A percentile compares a stretch with the other conserved stretches of the same genome.
phyloP scores from a whole-genome alignment of 2,797 vertebrate genomes.

The Onychomys arenicola region DNA sequence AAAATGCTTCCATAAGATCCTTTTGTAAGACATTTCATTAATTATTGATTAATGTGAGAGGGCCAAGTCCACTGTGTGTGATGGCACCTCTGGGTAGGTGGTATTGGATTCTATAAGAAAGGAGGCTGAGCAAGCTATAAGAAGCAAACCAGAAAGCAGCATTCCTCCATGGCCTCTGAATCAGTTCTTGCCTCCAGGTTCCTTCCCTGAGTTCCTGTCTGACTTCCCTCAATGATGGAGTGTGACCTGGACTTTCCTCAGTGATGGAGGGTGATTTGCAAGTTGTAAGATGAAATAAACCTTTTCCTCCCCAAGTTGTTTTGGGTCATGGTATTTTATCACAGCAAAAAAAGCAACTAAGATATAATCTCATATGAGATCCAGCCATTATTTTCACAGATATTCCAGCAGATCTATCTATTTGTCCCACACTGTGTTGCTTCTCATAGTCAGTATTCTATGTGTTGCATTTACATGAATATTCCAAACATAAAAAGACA shows the following conservation, averaged over 20 bases:
- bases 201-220: not conserved
- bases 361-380: not conserved
- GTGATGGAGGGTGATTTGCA: not conserved
- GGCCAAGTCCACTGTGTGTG: too few species aligned
- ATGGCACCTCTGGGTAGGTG: not conserved
- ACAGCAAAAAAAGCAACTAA: not conserved
- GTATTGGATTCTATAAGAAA: not conserved
- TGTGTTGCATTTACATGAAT: not conserved
- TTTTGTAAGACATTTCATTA: not conserved
- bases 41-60: not conserved
- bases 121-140: not conserved
- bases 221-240: not conserved
- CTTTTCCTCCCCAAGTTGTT: not conserved
- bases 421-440: not conserved
- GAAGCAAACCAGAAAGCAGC: not conserved
- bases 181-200: not conserved
- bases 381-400: not conserved
- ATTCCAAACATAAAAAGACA: slow-evolving; percentile 20
- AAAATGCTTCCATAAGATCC: not conserved
- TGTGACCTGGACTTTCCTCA: not conserved
- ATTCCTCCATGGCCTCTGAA: not conserved
- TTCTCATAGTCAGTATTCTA: not conserved
- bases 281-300: not conserved
- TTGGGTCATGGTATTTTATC: not conserved
- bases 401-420: not conserved